Percentiles rank a stretch among this genome's conserved stretches.
Conservation (phyloP, 2,113 vertebrate genomes). For the Montifringilla adamsi region DNA sequence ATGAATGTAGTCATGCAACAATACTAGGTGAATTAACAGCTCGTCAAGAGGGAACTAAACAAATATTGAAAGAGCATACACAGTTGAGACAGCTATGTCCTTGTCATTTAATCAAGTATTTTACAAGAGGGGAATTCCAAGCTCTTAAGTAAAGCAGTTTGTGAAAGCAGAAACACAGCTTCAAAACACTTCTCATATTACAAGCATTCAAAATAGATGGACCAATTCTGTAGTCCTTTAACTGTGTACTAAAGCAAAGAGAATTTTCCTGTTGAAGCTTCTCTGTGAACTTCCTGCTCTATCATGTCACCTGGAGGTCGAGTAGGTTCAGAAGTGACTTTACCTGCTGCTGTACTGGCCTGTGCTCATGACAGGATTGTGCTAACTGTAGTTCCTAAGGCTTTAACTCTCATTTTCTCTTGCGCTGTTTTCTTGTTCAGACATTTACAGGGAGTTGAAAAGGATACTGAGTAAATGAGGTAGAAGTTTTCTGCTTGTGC, state of each 20-base stretch:
- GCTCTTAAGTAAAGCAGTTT: neutral
- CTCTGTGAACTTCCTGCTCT: neutral
- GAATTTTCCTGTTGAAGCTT: neutral
- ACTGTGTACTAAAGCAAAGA: neutral
- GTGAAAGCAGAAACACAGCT: neutral
- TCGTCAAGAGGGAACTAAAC: neutral
- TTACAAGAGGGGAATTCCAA: neutral
- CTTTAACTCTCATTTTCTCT: neutral
- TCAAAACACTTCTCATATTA: neutral
- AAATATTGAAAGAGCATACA: neutral
- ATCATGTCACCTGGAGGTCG: neutral
- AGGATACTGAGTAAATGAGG: neutral
- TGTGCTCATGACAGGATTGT: fast-evolving
- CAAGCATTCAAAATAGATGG: neutral
- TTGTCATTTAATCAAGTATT: neutral
- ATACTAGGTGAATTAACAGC: neutral
- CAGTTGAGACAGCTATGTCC: no score
- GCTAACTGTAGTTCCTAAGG: neutral
- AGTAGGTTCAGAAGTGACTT: neutral
- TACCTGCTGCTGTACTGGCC: neutral
- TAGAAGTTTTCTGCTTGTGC: neutral
- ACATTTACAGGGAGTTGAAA: neutral
- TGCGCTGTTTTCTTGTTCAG: neutral
- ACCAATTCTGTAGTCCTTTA: neutral
- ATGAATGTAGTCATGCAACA: neutral